Percentiles rank a stretch among this genome's conserved stretches.
These are phyloP conservation scores for Scopus umbretta DNA, from an alignment of 2,113 vertebrate species.

Conservation along the genomic window DNA sequence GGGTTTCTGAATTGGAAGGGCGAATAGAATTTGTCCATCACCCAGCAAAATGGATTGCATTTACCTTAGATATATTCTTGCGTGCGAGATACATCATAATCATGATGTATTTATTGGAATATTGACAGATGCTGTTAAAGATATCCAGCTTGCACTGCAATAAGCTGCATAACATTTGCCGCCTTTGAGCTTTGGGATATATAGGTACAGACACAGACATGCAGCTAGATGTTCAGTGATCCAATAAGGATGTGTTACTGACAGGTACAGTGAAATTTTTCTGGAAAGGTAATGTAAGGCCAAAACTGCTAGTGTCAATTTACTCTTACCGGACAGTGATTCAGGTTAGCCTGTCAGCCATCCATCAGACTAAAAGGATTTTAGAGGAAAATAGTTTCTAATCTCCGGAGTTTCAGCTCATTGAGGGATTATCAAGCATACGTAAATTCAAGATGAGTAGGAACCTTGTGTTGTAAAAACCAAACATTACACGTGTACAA, in stretches of 20 bases:
- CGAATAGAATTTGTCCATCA: not conserved
- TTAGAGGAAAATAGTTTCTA: slow-evolving; percentile 29
- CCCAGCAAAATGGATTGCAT: not conserved
- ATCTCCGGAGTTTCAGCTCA: not conserved
- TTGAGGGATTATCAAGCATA: not conserved
- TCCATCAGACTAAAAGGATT: slow-evolving; percentile 26
- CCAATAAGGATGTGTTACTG: not conserved
- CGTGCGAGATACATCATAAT: not conserved
- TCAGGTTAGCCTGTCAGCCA: slow-evolving; percentile 8
- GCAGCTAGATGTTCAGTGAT: not conserved
- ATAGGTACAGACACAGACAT: not conserved
- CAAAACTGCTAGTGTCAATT: not conserved
- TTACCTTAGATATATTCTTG: not conserved
- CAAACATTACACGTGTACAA: not conserved
- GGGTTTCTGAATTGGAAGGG: not conserved
- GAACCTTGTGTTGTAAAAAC: not conserved
- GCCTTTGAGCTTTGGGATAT: not conserved
- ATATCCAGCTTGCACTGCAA: not conserved
- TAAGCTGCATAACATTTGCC: not conserved
- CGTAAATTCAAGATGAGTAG: not conserved
- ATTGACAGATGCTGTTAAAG: not conserved
- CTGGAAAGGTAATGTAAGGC: not conserved
- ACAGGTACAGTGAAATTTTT: not conserved
- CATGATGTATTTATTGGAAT: not conserved
- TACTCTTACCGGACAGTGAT: not conserved